phyloP scores from a whole-genome alignment of 2,113 vertebrate genomes.

The Notothenia rossii region DNA sequence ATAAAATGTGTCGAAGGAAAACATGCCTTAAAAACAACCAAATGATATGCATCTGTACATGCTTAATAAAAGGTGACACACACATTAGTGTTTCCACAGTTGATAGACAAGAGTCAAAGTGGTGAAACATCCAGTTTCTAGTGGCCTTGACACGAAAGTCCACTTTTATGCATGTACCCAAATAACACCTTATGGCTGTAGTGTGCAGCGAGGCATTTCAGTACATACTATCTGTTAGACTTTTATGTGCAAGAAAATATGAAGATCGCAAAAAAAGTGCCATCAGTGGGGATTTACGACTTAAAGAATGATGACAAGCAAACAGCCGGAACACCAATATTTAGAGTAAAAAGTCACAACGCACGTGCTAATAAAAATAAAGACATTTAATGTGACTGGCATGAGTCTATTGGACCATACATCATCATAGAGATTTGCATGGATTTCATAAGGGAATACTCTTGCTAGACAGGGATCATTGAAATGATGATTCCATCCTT shows the following conservation, averaged over 20 bases:
- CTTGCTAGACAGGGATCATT: neutral
- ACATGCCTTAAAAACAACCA: too few relatives aligned
- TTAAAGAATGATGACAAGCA: conserved; percentile 1
- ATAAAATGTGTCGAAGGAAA: neutral
- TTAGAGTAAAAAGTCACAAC: neutral
- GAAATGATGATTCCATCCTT: neutral
- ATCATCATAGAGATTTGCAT: neutral
- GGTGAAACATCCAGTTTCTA: neutral
- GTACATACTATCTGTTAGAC: neutral
- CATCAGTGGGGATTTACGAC: conserved; percentile 11
- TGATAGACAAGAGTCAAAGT: neutral
- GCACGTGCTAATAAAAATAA: neutral
- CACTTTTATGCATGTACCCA: neutral
- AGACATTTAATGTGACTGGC: neutral
- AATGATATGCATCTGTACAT: neutral
- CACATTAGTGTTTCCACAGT: neutral
- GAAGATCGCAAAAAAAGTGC: neutral
- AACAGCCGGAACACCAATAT: neutral
- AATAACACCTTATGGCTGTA: neutral
- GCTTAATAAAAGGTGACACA: neutral
- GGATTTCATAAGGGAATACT: neutral
- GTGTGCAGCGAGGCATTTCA: neutral
- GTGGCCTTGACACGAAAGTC: neutral
- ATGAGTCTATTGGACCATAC: neutral
- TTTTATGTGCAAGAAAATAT: conserved; percentile 2